Base-by-base conservation (phyloP, 2,888 invertebrate species). In the Oligia fasciuncula region DNA sequence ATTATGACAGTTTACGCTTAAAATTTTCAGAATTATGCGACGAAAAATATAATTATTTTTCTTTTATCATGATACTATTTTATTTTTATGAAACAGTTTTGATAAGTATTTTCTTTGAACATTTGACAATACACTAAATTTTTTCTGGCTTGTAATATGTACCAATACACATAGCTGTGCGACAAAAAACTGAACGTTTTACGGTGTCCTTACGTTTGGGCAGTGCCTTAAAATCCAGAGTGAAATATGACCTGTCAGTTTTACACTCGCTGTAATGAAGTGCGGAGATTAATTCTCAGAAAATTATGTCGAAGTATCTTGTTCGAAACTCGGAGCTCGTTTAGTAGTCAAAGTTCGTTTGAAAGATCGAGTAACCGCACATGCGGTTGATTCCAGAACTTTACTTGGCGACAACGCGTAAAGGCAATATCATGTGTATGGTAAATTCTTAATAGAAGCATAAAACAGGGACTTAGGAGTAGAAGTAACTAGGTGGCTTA, bases 221-320 rank as follows among this genome's bases (percentile, higher is more conserved):
- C 57, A 60, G 57, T 1, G n/a, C n/a, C 57, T 69, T 79, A 77
- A 85, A 85, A 79, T 43, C 54, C 65, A 23, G 6, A 29, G n/a
- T 83, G 54, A 77, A 85, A 69, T 82, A 79, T 77, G 78, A 81
- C 83, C 80, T 81, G 68, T 75, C 83, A 66, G 49, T 73, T 76
- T 74, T 77, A 76, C 76, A 79, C 79, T 69, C 80, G 43, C 67
- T 69, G 70, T 87, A 86, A 86, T 86, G 82, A 88, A 87, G 84
- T 79, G 60, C 72, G 81, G 65, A 88, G 81, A 88, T 89, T 87
- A 90, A 86, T 87, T 87, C 81, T 73, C 66, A 74, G 81, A 81
- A 86, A 87, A 88, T 88, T 62, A 87, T 83, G 83, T 82, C 78
- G 74, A 78, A 84, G 84, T 77, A 87, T 81, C 81, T 84, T 76